Conservation (phyloP, 2,888 invertebrate genomes). For the Mythimna impura region DNA sequence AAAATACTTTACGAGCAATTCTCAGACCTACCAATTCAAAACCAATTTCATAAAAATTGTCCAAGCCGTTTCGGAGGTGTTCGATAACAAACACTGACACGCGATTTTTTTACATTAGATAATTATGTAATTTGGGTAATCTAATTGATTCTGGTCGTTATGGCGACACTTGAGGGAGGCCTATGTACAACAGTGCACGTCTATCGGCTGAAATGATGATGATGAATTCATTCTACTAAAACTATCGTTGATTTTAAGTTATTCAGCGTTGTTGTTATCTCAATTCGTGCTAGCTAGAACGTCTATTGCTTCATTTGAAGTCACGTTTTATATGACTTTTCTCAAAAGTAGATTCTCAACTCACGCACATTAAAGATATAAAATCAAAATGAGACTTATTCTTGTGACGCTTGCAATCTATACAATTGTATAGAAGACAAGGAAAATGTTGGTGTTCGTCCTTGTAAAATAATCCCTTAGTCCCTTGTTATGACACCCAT, state of each 20-base stretch:
- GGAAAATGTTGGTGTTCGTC: not conserved
- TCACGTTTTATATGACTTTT: conserved; percentile 17
- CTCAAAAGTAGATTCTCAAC: not conserved
- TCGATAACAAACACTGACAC: too few species aligned
- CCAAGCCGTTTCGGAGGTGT: too few species aligned
- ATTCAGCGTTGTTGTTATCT: too few species aligned
- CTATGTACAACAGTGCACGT: too few species aligned
- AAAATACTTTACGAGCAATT: too few species aligned
- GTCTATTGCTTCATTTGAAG: not conserved
- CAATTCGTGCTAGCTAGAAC: not conserved
- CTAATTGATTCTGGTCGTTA: not conserved
- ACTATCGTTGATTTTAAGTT: too few species aligned
- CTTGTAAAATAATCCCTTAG: conserved; percentile 24
- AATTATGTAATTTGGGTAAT: not conserved
- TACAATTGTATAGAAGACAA: not conserved
- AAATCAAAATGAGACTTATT: conserved; percentile 9
- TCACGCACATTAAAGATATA: not conserved
- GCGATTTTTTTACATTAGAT: too few species aligned
- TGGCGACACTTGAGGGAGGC: too few species aligned
- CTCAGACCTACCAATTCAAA: too few species aligned
- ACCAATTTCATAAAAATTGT: too few species aligned
- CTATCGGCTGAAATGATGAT: too few species aligned
- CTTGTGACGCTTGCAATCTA: not conserved
- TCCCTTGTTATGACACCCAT: conserved; percentile 34
- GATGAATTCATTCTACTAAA: not conserved